These are phyloP conservation scores for Salticus scenicus DNA, from an alignment of 2,888 invertebrate species.

Conservation along the genomic window DNA sequence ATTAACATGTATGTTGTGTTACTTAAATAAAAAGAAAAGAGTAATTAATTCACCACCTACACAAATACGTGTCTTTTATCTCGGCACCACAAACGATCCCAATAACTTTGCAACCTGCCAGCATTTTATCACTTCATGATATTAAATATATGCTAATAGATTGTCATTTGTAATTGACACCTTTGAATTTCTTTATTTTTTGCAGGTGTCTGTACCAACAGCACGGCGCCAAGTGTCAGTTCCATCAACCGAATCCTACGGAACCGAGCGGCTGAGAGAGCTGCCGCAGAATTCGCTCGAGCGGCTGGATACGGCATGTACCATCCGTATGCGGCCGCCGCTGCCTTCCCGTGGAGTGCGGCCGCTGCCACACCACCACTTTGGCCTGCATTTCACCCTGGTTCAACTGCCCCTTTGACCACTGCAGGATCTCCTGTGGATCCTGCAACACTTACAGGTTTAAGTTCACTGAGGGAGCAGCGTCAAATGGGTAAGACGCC, in stretches of 20 bases:
- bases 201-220: conserved; percentile 94
- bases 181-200: background rate
- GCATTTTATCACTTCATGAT: too few species aligned
- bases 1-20: too few species aligned
- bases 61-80: too few species aligned
- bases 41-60: too few species aligned
- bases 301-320: conserved; percentile 72
- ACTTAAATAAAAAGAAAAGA: too few species aligned
- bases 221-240: conserved; percentile 85
- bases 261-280: conserved; percentile 76
- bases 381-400: conserved; percentile 47
- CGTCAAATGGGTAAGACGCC: conserved; percentile 43
- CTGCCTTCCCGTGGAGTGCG: conserved; percentile 76
- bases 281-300: conserved; percentile 75
- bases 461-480: conserved; percentile 56
- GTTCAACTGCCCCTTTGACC: conserved; percentile 25
- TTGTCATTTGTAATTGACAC: too few species aligned
- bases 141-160: too few species aligned
- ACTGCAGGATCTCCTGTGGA: conserved; percentile 51
- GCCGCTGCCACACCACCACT: conserved; percentile 61
- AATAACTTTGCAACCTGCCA: too few species aligned
- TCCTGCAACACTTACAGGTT: conserved; percentile 44
- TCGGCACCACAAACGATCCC: too few species aligned
- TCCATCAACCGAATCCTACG: conserved; percentile 76
- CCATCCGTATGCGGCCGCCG: conserved; percentile 80